Percentiles rank a stretch among this genome's conserved stretches.
These are phyloP conservation scores for Heliconius cydno DNA, from an alignment of 2,888 invertebrate species.

Conservation along the genomic window DNA sequence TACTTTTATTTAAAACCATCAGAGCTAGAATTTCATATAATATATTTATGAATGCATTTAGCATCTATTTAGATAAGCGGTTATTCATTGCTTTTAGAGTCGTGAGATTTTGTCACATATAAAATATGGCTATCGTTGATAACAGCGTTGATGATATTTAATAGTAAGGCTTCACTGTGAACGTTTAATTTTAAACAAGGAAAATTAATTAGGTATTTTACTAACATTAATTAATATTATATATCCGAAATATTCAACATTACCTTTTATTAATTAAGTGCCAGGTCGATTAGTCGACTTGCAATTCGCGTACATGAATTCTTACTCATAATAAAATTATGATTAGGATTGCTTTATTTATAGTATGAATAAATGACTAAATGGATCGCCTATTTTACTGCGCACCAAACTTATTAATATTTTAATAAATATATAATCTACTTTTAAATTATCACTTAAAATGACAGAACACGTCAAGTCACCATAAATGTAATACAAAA, in stretches of 20 bases:
- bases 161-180: not conserved
- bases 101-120: slow-evolving; percentile 6
- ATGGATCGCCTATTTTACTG: no score
- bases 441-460: not conserved
- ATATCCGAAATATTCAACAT: not conserved
- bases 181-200: not conserved
- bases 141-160: slow-evolving; percentile 24
- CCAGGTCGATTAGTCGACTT: no score
- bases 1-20: not conserved
- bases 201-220: slow-evolving; percentile 23
- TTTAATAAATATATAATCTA: slow-evolving; percentile 27
- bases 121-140: slow-evolving; percentile 8
- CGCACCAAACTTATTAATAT: not conserved
- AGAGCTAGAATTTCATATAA: not conserved
- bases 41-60: not conserved
- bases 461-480: not conserved
- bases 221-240: slow-evolving; percentile 14
- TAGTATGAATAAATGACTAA: not conserved
- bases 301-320: no score
- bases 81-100: slow-evolving; percentile 18
- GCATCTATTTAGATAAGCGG: not conserved
- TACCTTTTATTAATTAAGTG: not conserved
- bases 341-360: not conserved
- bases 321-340: no score
- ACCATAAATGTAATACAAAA: slow-evolving; percentile 56